phyloP scores from a whole-genome alignment of 2,888 invertebrate genomes.

The Oscheius sp. region DNA sequence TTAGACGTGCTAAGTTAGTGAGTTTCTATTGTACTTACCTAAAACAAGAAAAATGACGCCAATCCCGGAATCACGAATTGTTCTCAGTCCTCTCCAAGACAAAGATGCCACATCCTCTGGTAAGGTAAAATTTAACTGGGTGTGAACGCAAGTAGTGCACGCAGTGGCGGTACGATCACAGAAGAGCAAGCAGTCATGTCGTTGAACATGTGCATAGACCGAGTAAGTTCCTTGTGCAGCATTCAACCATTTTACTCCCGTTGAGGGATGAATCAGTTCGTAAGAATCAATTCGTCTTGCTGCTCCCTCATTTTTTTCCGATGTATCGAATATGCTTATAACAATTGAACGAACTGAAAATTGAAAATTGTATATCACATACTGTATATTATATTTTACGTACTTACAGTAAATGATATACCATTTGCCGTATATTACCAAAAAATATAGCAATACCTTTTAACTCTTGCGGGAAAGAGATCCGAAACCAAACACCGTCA shows the following conservation, averaged over 20 bases:
- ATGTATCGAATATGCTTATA: constrained; percentile 5
- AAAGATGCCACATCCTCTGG: constrained; percentile 34
- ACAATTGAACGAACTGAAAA: constrained; percentile 8
- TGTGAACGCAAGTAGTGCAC: constrained; percentile 43
- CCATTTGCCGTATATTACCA: too few relatives aligned
- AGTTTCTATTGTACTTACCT: neutral
- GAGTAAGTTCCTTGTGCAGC: constrained; percentile 48
- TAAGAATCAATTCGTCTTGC: constrained; percentile 17
- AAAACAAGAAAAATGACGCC: constrained; percentile 1
- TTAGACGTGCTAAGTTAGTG: neutral
- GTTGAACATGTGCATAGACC: constrained; percentile 52
- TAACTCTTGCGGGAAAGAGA: constrained; percentile 11
- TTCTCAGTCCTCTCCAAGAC: constrained; percentile 30
- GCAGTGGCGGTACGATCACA: constrained; percentile 35
- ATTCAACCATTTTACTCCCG: constrained; percentile 32
- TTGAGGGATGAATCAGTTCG: neutral
- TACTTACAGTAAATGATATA: too few relatives aligned
- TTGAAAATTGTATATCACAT: neutral
- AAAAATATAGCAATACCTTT: neutral
- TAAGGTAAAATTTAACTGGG: constrained; percentile 54
- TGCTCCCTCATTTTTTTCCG: neutral
- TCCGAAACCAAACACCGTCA: constrained; percentile 44
- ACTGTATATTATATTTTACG: too few relatives aligned
- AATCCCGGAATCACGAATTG: constrained; percentile 20
- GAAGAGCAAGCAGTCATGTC: constrained; percentile 53